phyloP scores from a whole-genome alignment of 2,113 vertebrate species.

The Myxocyprinus asiaticus region DNA sequence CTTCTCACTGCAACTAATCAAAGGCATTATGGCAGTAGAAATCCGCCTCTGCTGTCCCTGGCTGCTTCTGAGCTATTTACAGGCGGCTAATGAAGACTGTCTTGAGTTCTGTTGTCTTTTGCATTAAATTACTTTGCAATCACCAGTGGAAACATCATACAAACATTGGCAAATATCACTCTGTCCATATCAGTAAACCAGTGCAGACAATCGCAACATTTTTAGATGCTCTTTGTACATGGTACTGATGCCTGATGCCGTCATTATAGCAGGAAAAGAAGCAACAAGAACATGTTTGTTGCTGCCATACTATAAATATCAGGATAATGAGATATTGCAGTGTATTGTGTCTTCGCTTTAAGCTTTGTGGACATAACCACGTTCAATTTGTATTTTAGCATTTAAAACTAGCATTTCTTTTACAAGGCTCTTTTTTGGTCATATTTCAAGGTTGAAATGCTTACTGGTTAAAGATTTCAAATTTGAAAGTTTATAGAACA shows the following conservation, averaged over 20 bases:
- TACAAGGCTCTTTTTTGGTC: neutral
- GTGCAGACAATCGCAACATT: neutral
- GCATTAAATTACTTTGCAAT: neutral
- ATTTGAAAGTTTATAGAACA: constrained; percentile 28
- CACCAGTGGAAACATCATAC: constrained; percentile 24
- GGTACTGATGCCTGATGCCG: constrained; percentile 23
- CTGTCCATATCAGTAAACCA: neutral
- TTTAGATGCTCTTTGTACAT: constrained; percentile 26
- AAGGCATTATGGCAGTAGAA: constrained; percentile 63
- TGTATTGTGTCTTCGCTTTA: neutral
- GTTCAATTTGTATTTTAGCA: no score
- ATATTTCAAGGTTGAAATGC: no score
- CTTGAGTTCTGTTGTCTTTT: neutral
- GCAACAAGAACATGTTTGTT: constrained; percentile 2
- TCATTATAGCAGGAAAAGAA: constrained; percentile 1
- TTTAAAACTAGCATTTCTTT: neutral
- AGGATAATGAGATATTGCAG: constrained; percentile 38
- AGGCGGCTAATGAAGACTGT: constrained; percentile 37
- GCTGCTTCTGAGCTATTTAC: constrained; percentile 56
- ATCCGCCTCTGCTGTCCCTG: constrained; percentile 48
- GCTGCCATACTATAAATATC: neutral
- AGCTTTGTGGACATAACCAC: neutral
- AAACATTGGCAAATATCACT: constrained; percentile 26
- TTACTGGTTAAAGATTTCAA: neutral
- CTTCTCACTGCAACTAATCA: constrained; percentile 74